Base-by-base conservation (phyloP, 2,888 invertebrate species). In the Pollenia labialis region DNA sequence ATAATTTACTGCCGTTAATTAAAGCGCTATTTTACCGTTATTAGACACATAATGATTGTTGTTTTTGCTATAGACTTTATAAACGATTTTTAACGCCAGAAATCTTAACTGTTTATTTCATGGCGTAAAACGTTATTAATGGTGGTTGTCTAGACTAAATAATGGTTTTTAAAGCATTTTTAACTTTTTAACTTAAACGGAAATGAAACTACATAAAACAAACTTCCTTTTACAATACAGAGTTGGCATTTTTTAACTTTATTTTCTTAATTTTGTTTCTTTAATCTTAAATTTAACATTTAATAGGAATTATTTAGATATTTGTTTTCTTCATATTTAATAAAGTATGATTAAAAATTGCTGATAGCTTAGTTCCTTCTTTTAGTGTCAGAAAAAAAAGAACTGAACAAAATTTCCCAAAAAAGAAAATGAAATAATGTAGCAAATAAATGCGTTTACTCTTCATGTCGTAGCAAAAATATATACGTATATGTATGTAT, bases 391-490 rank as follows among this genome's bases (percentile, higher is more conserved):
- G 32, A 68, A 23, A 72, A 44, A 44, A 71, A 69, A 44, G 23
- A 71, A 69, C 18, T 23, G 6, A 44, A 72, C 1, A 58, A 7
- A 72, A 32, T 6, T 32, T 6, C 6, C 32, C 9, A 48, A 16
- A 48, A 4, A 11, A 14, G 16, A 42, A 16, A 44, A 32, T 4
- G 18, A 23, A 64, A 71, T 44, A 46, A 14, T 2, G 1, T 46
- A 58, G 14, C 7, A 72, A 72, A 72, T 58, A 72, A 58, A 72
- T 46, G 58, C 58, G n/a, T 60, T 74, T 60, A 32, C 58, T 48
- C 46, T 10, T 32, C 32, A 32, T 32, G 32, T 32, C 32, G 32
- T 32, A 32, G 32, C 32, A 32, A 32, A 32, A 32, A 32, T 32
- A 32, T 23, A 23, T 23, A 3, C n/a, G n/a, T n/a, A n/a, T 32